Base-by-base conservation (phyloP, 2,797 vertebrate species). In the Schizopygopsis malacanthus region DNA sequence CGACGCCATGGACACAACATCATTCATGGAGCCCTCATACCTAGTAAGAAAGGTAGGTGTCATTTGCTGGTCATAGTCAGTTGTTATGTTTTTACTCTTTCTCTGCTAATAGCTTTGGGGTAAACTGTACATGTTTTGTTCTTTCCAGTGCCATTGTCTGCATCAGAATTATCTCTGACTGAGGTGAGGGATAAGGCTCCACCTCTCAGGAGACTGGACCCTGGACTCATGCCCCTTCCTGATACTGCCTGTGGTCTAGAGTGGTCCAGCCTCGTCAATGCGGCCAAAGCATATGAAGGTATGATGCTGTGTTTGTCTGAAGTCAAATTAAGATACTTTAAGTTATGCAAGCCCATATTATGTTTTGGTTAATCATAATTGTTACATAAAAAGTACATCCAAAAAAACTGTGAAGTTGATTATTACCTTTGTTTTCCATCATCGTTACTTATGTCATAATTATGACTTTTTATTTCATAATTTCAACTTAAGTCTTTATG, bases 221-320 rank as follows among this genome's bases (percentile, higher is more conserved):
- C 97, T 0, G 96, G 96, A 0, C 95, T 98, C 91, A 98, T 98
- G 97, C 97, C 97, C 0, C 95, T 99, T 7, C 97, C 97, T 0
- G 97, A 98, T 92, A 96, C 97, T 0, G 97, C 96, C 2, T 88
- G 95, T 0, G 97, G 97, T 6, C 94, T 98, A 0, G 97, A 99
- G 92, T 99, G 97, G 97, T 95, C 97, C 92, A 99, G 97, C 88
- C 93, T 99, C 75, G 97, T 99, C 82, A 97, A 90, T 0, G 97
- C 97, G 0, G 97, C 97, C 82, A 98, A 98, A 91, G 97, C 96
- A 4, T 99, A 96, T 0, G 97, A 98, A 96, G 97, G 97, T 98
- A 91, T 89, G 92, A 43, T 81, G 28, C 1, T 16, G 37, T 39
- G 67, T 39, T 69, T 41, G 67, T 37, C 6, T n/a, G 13, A 25